phyloP scores from a whole-genome alignment of 2,797 vertebrate species.

The Triplophysa yarkandensis region DNA sequence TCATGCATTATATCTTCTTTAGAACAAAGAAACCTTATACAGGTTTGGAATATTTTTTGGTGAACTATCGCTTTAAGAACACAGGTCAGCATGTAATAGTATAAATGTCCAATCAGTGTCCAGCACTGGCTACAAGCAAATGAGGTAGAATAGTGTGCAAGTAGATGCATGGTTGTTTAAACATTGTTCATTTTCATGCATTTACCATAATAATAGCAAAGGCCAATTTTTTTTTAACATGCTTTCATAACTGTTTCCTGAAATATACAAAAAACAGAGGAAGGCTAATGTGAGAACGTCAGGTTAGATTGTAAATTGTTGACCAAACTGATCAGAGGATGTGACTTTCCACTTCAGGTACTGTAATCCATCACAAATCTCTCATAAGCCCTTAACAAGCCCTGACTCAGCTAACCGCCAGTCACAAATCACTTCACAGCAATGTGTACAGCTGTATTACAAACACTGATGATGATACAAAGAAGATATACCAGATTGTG shows the following conservation, averaged over 20 bases:
- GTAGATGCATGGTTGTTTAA: neutral
- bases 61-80: too few relatives aligned
- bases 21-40: too few relatives aligned
- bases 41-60: too few relatives aligned
- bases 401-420: slow-evolving; percentile 58
- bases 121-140: slow-evolving; percentile 13
- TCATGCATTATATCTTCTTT: too few relatives aligned
- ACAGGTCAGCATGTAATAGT: neutral
- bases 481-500: slow-evolving; percentile 41
- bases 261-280: neutral
- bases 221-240: too few relatives aligned
- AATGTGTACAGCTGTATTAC: neutral
- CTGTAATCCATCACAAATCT: slow-evolving; percentile 74
- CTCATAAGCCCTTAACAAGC: slow-evolving; percentile 74
- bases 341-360: slow-evolving; percentile 75
- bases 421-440: slow-evolving; percentile 6
- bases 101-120: slow-evolving; percentile 1
- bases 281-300: slow-evolving; percentile 6
- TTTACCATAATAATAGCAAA: too few relatives aligned
- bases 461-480: neutral
- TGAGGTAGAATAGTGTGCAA: neutral
- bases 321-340: slow-evolving; percentile 67
- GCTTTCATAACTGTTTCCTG: neutral
- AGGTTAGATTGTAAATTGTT: slow-evolving; percentile 31
- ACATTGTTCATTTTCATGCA: too few relatives aligned